Base-by-base conservation (phyloP, 1,140 invertebrate species). In the Hyles euphorbiae region DNA sequence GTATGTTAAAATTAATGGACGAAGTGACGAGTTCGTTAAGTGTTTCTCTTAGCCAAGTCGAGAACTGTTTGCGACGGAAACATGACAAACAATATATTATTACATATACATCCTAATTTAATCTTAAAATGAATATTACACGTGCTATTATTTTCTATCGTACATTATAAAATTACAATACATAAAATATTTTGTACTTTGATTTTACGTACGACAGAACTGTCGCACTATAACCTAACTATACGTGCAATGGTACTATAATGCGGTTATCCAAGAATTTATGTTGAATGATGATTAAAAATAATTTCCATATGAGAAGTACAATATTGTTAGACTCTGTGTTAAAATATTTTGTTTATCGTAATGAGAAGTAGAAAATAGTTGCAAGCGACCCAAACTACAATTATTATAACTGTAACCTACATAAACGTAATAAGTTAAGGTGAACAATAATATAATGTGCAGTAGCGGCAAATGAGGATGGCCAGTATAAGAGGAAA, bases 131-230 rank as follows among this genome's bases (percentile, higher is more conserved):
- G 70, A 86, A 86, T 84, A 81, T 85, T 80, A 82, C 74, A 77
- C 80, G 83, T 78, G 78, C 73, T 83, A 80, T 81, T 81, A 81
- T 68, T 77, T 75, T 83, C 34, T 82, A 83, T 80, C 79, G 76
- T 85, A 87, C 76, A 84, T 56, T 83, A 85, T 78, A 83, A 82
- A 81, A 85, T 87, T 87, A 87, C 80, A 73, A 81, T 82, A 85
- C 82, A 88, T 87, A 86, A 85, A 84, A 85, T 88, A 88, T 85
- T 88, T 88, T 88, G 86, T 88, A 88, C 86, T 88, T 86, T 83
- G 70, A 78, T 83, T 72, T 79, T 71, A 71, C 70, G 75, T 67
- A 81, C 81, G 85, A 81, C 80, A 70, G 67, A 65, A 69, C 58
- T 61, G 76, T 74, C 83, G 79, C 67, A 86, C 74, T 61, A 71